These are phyloP conservation scores for Coboldia fuscipes DNA, from an alignment of 1,140 invertebrate species.

Conservation along the genomic window DNA sequence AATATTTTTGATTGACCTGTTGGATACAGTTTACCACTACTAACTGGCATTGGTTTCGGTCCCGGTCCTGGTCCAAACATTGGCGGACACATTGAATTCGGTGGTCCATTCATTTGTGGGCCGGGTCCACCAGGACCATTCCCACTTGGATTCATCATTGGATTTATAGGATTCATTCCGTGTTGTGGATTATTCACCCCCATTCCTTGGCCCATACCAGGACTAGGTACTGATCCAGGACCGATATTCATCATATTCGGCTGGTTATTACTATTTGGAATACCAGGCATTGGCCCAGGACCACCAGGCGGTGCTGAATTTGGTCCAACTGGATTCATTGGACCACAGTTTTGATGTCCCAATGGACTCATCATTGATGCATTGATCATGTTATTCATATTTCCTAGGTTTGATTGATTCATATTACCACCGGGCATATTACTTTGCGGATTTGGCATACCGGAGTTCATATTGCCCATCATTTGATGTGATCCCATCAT, in stretches of 20 bases:
- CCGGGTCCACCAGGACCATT: slow-evolving; percentile 7
- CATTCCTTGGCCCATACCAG: slow-evolving; percentile 7
- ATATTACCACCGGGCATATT: background rate
- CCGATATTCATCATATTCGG: slow-evolving; percentile 6
- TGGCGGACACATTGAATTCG: background rate
- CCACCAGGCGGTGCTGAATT: no score
- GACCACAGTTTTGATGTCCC: slow-evolving; percentile 4
- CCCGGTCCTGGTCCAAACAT: slow-evolving; percentile 11
- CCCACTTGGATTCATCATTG: background rate
- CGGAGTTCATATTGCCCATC: slow-evolving; percentile 4
- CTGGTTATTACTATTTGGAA: background rate
- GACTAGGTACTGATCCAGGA: slow-evolving; percentile 13
- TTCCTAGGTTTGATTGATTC: slow-evolving; percentile 24
- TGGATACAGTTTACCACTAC: slow-evolving; percentile 82
- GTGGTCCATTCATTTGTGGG: slow-evolving; percentile 26
- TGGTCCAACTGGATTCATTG: slow-evolving; percentile 1
- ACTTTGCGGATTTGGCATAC: slow-evolving; percentile 1
- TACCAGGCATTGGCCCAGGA: slow-evolving; percentile 5
- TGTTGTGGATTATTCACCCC: slow-evolving; percentile 12
- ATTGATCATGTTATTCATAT: slow-evolving; percentile 22
- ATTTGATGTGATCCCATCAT: slow-evolving; percentile 22
- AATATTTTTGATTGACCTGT: slow-evolving; percentile 94
- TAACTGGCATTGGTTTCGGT: slow-evolving; percentile 79
- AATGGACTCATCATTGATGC: slow-evolving; percentile 12
- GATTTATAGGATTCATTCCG: slow-evolving; percentile 1